phyloP scores from a whole-genome alignment of 2,113 vertebrate species.

The Phalacrocorax carbo region DNA sequence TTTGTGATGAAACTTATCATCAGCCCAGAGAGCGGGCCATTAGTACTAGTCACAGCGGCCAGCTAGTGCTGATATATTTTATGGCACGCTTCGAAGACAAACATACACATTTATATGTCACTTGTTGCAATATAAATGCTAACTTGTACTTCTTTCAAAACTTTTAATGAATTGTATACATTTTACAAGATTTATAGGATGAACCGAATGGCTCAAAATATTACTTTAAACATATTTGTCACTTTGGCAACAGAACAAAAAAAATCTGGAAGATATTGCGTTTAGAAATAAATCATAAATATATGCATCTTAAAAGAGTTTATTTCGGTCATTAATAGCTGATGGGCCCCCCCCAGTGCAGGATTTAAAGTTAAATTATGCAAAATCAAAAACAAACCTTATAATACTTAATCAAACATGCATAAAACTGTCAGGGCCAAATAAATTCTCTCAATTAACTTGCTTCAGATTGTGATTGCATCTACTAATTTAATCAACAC shows the following conservation, averaged over 20 bases:
- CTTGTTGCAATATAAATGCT: slow-evolving; percentile 72
- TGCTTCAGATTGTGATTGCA: slow-evolving; percentile 85
- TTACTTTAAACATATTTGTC: slow-evolving; percentile 81
- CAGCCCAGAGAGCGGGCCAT: not conserved
- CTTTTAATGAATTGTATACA: slow-evolving; percentile 78
- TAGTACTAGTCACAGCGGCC: not conserved
- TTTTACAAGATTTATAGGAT: slow-evolving; percentile 77
- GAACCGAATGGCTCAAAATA: slow-evolving; percentile 55
- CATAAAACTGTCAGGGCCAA: slow-evolving; percentile 88
- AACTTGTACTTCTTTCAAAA: slow-evolving; percentile 78
- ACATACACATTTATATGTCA: slow-evolving; percentile 64
- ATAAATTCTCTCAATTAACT: slow-evolving; percentile 90
- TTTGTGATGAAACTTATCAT: slow-evolving; percentile 57
- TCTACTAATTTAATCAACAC: slow-evolving; percentile 89
- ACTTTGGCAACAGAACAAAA: slow-evolving; percentile 74
- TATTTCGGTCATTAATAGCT: slow-evolving; percentile 83
- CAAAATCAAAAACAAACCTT: slow-evolving; percentile 93
- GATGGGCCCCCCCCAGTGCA: slow-evolving; percentile 68
- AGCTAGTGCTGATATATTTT: not conserved
- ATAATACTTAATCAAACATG: slow-evolving; percentile 92
- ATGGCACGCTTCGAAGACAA: slow-evolving; percentile 43
- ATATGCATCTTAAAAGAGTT: slow-evolving; percentile 76
- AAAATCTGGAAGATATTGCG: slow-evolving; percentile 55
- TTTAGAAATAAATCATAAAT: slow-evolving; percentile 82
- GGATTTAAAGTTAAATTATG: slow-evolving; percentile 93